Base-by-base conservation (phyloP, 2,888 invertebrate species). In the Epirrita christyi region DNA sequence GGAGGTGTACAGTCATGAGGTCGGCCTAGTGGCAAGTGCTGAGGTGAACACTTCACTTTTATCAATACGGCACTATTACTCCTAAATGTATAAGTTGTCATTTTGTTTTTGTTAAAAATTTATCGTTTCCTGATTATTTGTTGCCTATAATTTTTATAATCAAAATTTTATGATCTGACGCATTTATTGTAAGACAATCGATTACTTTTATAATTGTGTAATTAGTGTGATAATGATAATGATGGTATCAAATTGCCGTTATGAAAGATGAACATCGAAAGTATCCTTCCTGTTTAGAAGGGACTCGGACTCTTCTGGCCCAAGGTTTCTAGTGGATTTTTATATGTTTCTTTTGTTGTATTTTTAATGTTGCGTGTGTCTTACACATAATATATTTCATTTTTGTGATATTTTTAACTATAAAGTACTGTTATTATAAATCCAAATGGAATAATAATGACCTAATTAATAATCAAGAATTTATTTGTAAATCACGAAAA, bases 361-460 rank as follows among this genome's bases (percentile, higher is more conserved):
- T 90, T 92, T 89, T 86, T 90, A 89, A 89, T 90, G 91, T 92
- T 92, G 91, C 89, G 92, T 92, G 92, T 92, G 92, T 91, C 92
- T 92, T 90, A 92, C 92, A 92, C 92, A 92, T 92, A 92, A 92
- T 91, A 92, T 92, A 91, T 92, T 92, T 92, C 92, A 91, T 92
- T 92, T 88, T 92, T 92, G 92, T 92, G 92, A 92, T 92, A 92
- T 92, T 92, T 92, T 92, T 92, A 92, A 92, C 92, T 92, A 92
- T 92, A 92, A 92, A 89, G 87, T 92, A 92, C 92, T 92, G 92
- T 92, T 92, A 92, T 90, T 88, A 76, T 91, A 89, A 92, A 92
- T 91, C 90, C 92, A 86, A 83, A 83, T 86, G 91, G 88, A 91
- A 86, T 86, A 89, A 92, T 91, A 87, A 88, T 90, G 92, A 92